Base-by-base conservation (phyloP, 2,888 invertebrate species). In the Drosophila neotestacea region DNA sequence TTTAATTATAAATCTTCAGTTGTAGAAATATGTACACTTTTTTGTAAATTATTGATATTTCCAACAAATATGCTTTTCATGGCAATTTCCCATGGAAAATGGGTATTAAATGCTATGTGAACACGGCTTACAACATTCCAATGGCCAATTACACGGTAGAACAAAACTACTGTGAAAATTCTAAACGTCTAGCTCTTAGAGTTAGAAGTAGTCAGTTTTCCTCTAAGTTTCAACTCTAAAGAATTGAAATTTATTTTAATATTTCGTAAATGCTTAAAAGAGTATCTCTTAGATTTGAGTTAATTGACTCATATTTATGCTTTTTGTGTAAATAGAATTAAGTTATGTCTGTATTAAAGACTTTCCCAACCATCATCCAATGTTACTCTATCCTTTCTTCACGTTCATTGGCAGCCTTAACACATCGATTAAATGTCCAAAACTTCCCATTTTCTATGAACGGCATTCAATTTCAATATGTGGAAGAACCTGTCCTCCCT, bases 391-490 rank as follows among this genome's bases (percentile, higher is more conserved):
- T 39, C 13, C 13, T n/a, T n/a, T 46, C 38, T 10, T 4, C 5
- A 13, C 13, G 16, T 38, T 48, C n/a, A 6, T 27, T 32, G 10
- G 22, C n/a, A 11, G 44, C n/a, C n/a, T 32, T 22, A 28, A 36
- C 27, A 4, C 34, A 61, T 61, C 44, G 60, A 61, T 61, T 61
- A 61, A 51, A 36, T 61, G 52, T 61, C 42, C 4, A 34, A 61
- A 60, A 59, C 6, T 39, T 54, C n/a, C 41, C 22, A 59, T 30
- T 59, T 39, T 30, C 38, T 59, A 39, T 30, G 22, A 30, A 16
- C 48, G 36, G 22, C 27, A 52, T 60, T 52, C 16, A 52, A 42
- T 42, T 60, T 41, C 59, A 13, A 13, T 27, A 58, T 58, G 36
- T 28, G 32, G 4, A 16, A n/a, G 11, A 47, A 22, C 30, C 39